Conservation (phyloP, 2,888 invertebrate genomes). For the Oeneis ivallda region DNA sequence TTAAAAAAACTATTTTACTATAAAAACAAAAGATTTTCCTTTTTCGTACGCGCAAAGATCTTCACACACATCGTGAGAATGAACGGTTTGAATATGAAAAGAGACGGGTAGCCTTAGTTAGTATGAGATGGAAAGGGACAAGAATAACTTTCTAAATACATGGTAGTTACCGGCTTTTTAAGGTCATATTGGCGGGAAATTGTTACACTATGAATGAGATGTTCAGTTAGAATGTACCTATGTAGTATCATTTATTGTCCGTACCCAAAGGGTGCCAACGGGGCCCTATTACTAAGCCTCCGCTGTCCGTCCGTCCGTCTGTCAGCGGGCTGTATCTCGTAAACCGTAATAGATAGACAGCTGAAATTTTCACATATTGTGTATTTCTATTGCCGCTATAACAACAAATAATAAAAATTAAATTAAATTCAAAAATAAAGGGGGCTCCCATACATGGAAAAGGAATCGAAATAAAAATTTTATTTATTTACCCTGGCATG, state of each 20-base stretch:
- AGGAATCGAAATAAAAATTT: no score
- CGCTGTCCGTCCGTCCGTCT: no score
- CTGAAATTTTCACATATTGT: no score
- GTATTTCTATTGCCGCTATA: no score
- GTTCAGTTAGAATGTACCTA: background rate
- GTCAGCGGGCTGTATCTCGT: no score
- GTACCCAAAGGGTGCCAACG: no score
- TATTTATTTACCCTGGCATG: no score
- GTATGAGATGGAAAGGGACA: slow-evolving; percentile 49
- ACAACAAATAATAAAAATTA: no score
- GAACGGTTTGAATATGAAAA: slow-evolving; percentile 43
- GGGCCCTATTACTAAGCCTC: no score
- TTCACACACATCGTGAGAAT: slow-evolving; percentile 46
- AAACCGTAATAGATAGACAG: no score
- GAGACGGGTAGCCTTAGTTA: slow-evolving; percentile 42
- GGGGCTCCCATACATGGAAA: no score
- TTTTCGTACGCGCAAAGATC: slow-evolving; percentile 47
- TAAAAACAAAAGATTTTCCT: slow-evolving; percentile 24
- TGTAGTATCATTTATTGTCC: background rate
- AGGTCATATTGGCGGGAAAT: slow-evolving; percentile 66
- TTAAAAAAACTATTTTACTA: slow-evolving; percentile 4
- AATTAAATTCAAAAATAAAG: no score
- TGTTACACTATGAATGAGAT: slow-evolving; percentile 15
- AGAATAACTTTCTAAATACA: slow-evolving; percentile 70
- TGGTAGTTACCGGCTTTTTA: slow-evolving; percentile 57